Evolutionary conservation across 2,888 invertebrate species (phyloP).

Genomic region (Tridacna crocea): DNA sequence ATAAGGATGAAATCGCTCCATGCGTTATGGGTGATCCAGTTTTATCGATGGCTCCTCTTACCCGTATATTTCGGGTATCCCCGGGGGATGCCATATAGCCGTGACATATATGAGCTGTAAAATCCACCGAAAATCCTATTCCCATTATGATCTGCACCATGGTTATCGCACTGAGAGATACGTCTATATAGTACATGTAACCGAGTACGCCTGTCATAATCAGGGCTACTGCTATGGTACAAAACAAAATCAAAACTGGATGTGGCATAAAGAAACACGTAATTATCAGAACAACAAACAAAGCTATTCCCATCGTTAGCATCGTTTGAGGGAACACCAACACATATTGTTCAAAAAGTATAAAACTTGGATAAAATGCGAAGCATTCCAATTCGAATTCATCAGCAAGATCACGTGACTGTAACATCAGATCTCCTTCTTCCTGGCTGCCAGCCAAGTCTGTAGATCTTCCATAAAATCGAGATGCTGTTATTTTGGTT

Average conservation of each 20-base stretch:
- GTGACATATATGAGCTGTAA: conserved; percentile 63
- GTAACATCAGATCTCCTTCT: conserved; percentile 72
- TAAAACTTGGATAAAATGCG: conserved; percentile 68
- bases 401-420: conserved; percentile 67
- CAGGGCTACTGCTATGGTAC: conserved; percentile 70
- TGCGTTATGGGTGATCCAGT: conserved; percentile 69
- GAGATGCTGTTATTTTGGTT: conserved; percentile 87
- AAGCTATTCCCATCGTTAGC: conserved; percentile 68
- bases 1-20: conserved; percentile 14
- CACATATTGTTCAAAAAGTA: conserved; percentile 78
- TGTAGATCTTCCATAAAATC: conserved; percentile 94
- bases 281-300: conserved; percentile 73
- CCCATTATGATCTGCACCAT: conserved; percentile 78
- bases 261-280: conserved; percentile 77
- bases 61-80: conserved; percentile 46
- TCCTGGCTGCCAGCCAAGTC: conserved; percentile 91
- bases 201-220: conserved; percentile 77
- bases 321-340: conserved; percentile 55
- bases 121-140: conserved; percentile 65
- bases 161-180: conserved; percentile 75
- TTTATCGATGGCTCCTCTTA: conserved; percentile 52
- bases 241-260: conserved; percentile 67
- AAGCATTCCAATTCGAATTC: conserved; percentile 63
- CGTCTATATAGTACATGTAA: conserved; percentile 47
- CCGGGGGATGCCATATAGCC: conserved; percentile 63